Percentiles rank a stretch among this genome's conserved stretches.
Conservation (phyloP, 2,113 vertebrate genomes). For the Phodopus roborovskii region DNA sequence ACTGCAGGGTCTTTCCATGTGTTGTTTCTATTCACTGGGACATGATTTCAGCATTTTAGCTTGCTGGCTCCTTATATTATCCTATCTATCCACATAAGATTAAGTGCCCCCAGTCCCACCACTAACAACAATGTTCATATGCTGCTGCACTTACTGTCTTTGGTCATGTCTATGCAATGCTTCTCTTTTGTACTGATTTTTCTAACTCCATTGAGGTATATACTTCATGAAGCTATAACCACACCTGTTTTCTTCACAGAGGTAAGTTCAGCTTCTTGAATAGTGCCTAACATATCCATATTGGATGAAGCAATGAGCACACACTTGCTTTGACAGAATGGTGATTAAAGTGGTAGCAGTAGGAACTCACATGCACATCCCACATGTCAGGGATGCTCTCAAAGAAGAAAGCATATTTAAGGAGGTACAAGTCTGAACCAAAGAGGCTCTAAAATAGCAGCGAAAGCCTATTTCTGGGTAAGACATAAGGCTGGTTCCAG, state of each 20-base stretch:
- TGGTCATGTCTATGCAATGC: background rate
- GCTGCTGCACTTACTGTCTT: background rate
- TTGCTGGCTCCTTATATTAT: background rate
- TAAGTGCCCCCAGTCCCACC: background rate
- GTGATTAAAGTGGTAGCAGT: background rate
- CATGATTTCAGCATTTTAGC: background rate
- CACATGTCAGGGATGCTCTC: conserved; percentile 9
- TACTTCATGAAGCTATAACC: background rate
- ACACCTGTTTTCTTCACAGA: background rate
- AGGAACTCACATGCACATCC: background rate
- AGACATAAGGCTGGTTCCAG: conserved; percentile 31
- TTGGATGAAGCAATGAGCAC: background rate
- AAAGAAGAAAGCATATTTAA: conserved; percentile 35
- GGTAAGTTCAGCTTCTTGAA: background rate
- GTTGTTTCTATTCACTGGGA: background rate
- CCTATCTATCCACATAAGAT: background rate
- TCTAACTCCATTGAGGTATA: background rate
- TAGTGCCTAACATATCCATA: background rate
- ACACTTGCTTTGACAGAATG: background rate
- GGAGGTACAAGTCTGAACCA: background rate
- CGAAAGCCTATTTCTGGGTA: background rate
- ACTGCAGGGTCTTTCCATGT: background rate
- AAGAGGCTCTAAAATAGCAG: background rate
- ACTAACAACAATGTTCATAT: background rate
- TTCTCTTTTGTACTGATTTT: background rate